phyloP scores from a whole-genome alignment of 2,113 vertebrate genomes.

The Leucopsar rothschildi region DNA sequence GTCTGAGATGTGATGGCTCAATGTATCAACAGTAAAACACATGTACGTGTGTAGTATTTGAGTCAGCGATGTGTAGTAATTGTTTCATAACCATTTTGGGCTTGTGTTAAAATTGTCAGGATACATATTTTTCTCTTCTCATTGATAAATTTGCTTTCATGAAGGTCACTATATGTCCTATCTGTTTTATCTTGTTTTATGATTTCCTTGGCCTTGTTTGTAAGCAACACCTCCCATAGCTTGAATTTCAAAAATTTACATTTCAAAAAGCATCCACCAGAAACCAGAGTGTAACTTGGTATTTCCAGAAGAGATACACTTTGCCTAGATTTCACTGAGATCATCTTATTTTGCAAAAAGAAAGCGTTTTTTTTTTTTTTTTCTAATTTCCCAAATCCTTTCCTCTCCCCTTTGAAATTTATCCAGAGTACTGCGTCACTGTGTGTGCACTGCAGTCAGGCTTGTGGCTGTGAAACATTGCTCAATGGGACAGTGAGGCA shows the following conservation, averaged over 20 bases:
- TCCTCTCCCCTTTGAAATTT: not conserved
- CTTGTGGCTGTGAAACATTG: not conserved
- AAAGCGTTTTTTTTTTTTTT: not conserved
- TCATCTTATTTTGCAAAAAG: not conserved
- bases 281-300: not conserved
- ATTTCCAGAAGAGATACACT: not conserved
- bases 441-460: not conserved
- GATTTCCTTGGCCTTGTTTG: not conserved
- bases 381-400: not conserved
- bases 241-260: not conserved
- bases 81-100: not conserved
- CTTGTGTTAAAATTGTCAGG: not conserved
- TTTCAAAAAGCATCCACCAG: not conserved
- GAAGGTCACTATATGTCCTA: not conserved
- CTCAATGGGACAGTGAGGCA: not conserved
- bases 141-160: not conserved
- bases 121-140: not conserved
- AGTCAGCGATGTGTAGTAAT: not conserved
- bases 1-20: not conserved
- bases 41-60: not conserved
- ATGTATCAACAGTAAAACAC: not conserved
- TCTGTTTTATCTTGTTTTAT: not conserved
- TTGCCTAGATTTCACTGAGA: not conserved
- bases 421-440: not conserved
- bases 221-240: not conserved